Percentiles rank a stretch among this genome's conserved stretches.
Evolutionary conservation across 2,113 vertebrate species (phyloP).

Genomic region (Ptychochromis oligacanthus): DNA sequence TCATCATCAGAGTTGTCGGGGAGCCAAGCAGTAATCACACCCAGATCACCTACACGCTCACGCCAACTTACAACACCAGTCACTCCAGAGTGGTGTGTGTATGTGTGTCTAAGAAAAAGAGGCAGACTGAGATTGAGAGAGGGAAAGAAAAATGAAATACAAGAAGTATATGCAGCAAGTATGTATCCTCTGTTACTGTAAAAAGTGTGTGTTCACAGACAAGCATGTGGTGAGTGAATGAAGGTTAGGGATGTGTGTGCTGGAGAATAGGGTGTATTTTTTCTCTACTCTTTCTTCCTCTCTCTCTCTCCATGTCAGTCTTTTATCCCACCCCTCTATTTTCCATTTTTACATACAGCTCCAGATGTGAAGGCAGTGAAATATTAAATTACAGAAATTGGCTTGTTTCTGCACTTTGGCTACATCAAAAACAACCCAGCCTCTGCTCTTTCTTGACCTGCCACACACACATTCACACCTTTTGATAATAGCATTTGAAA

Average conservation of each 20-base stretch:
- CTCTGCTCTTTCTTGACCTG: conserved; percentile 57
- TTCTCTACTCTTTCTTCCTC: conserved; percentile 65
- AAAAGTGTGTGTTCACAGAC: conserved; percentile 53
- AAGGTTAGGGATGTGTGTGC: conserved; percentile 62
- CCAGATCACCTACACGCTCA: conserved; percentile 83
- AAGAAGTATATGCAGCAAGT: conserved; percentile 61
- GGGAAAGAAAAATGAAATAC: conserved; percentile 68
- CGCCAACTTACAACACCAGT: conserved; percentile 83
- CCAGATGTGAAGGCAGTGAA: conserved; percentile 85
- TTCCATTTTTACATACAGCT: conserved; percentile 84
- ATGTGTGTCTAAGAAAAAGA: conserved; percentile 40
- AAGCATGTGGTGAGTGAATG: conserved; percentile 66
- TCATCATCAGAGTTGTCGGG: conserved; percentile 82
- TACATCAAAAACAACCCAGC: conserved; percentile 80
- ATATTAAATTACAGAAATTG: conserved; percentile 85
- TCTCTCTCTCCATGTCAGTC: conserved; percentile 75
- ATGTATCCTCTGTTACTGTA: conserved; percentile 63
- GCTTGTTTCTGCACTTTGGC: conserved; percentile 80
- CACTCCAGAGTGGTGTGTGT: conserved; percentile 60
- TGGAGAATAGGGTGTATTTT: conserved; percentile 69
- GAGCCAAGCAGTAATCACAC: conserved; percentile 86
- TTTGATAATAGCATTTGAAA: conserved; percentile 36
- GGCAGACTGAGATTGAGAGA: conserved; percentile 57
- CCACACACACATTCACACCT: conserved; percentile 44
- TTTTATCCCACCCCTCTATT: conserved; percentile 80